phyloP scores from a whole-genome alignment of 1,140 invertebrate species.

The Nasonia giraulti region DNA sequence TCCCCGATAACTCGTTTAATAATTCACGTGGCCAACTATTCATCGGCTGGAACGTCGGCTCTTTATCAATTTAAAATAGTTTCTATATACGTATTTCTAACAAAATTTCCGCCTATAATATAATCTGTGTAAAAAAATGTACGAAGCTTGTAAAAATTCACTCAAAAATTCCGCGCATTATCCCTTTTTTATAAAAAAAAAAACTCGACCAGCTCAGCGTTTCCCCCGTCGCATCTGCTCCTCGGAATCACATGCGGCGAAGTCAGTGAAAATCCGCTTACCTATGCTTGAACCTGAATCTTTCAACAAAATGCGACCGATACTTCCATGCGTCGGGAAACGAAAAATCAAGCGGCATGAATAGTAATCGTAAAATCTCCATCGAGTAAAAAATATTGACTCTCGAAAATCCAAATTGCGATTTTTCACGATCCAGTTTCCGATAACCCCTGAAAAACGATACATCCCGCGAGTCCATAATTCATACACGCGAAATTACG shows the following conservation, averaged over 20 bases:
- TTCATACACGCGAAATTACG: constrained; percentile 24
- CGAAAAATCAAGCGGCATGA: background rate
- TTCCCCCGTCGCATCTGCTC: background rate
- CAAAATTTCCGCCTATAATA: background rate
- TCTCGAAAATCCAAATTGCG: background rate
- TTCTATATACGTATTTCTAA: background rate
- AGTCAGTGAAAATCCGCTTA: background rate
- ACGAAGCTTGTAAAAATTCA: too few species aligned
- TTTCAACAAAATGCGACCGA: too few species aligned
- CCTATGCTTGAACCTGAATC: background rate
- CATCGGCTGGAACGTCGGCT: background rate
- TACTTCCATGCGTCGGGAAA: too few species aligned
- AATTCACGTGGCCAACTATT: background rate
- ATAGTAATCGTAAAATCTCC: background rate
- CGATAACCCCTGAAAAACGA: background rate
- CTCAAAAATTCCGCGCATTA: too few species aligned
- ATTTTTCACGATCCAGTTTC: background rate
- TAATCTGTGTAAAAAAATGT: too few species aligned
- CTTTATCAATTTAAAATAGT: background rate
- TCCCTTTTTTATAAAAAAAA: background rate
- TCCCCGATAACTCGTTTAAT: background rate
- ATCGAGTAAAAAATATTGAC: background rate
- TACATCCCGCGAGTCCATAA: background rate
- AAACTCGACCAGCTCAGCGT: background rate
- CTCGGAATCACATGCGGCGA: too few species aligned